A percentile compares a stretch with the other conserved stretches of the same genome.
Conservation (phyloP, 2,888 invertebrate species). For the Odontomyia ornata region DNA sequence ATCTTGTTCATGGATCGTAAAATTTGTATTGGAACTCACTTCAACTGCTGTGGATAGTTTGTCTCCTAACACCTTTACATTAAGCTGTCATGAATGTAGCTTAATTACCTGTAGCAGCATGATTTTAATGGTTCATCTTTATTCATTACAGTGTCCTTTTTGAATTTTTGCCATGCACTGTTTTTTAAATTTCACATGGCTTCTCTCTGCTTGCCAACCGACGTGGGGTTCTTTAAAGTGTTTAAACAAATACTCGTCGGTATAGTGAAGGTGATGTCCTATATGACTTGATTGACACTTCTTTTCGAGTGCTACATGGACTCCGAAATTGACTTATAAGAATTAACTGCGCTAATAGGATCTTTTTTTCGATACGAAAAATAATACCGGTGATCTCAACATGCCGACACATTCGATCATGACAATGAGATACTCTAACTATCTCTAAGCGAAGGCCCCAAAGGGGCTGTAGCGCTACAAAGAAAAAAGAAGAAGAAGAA, state of each 20-base stretch:
- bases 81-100: too few species aligned
- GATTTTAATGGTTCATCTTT: background rate
- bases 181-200: constrained; percentile 64
- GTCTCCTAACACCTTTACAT: too few species aligned
- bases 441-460: too few species aligned
- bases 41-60: too few species aligned
- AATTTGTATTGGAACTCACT: too few species aligned
- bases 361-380: constrained; percentile 78
- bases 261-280: constrained; percentile 70
- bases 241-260: constrained; percentile 72
- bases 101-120: too few species aligned
- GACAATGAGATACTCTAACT: too few species aligned
- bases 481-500: too few species aligned
- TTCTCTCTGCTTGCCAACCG: constrained; percentile 65
- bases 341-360: constrained; percentile 78
- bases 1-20: too few species aligned
- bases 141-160: background rate
- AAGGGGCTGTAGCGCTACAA: too few species aligned
- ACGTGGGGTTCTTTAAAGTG: constrained; percentile 69
- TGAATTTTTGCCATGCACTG: background rate
- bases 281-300: constrained; percentile 81
- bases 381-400: constrained; percentile 79
- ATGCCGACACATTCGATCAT: too few species aligned
- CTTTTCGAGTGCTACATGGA: constrained; percentile 80
- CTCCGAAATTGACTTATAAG: constrained; percentile 77